Evolutionary conservation across 2,113 vertebrate species (phyloP).

Genomic region (Callithrix jacchus): DNA sequence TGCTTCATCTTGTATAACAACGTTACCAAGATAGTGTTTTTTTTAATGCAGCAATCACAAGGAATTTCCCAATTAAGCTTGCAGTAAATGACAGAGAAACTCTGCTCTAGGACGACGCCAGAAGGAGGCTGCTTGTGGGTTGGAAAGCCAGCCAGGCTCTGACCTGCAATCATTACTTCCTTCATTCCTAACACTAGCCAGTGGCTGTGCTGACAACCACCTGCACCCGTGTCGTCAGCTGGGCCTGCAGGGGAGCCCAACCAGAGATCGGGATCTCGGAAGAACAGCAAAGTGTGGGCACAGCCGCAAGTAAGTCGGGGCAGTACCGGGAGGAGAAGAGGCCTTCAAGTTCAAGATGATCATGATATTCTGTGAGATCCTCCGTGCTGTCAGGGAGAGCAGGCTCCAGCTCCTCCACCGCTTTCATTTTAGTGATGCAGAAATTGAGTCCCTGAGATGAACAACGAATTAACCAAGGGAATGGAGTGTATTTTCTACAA

Average conservation of each 20-base stretch:
- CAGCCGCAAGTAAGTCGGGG: background rate
- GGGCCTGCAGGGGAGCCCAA: background rate
- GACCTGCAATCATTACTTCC: fast-evolving
- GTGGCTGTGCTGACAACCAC: background rate
- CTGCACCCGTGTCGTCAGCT: background rate
- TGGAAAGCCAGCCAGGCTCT: background rate
- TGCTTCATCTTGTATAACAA: background rate
- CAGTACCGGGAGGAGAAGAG: background rate
- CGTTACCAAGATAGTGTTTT: background rate
- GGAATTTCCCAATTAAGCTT: background rate
- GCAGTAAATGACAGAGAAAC: background rate
- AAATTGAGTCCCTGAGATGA: background rate
- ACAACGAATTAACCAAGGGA: background rate
- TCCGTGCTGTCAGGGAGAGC: background rate
- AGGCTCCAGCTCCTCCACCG: no score
- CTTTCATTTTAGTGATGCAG: no score
- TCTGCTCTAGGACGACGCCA: background rate
- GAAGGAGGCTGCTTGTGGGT: no score
- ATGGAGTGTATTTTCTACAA: background rate
- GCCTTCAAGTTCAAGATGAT: background rate
- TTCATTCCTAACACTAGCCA: background rate
- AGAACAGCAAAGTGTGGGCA: background rate
- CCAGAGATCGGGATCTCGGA: fast-evolving
- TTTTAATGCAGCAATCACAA: background rate
- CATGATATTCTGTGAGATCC: background rate